These are phyloP conservation scores for Mellivora capensis DNA, from an alignment of 2,113 vertebrate genomes.

Conservation along the genomic window DNA sequence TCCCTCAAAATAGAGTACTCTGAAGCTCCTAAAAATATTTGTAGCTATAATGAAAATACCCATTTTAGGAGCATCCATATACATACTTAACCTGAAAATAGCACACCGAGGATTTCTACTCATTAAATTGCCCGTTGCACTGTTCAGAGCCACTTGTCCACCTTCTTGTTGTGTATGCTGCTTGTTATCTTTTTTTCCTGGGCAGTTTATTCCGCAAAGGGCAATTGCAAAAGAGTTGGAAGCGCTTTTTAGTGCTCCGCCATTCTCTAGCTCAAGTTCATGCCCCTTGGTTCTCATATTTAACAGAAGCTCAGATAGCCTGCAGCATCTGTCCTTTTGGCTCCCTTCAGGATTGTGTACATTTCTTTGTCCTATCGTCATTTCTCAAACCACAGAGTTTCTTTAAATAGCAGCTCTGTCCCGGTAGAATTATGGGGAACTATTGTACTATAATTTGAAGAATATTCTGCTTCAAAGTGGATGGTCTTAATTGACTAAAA, in stretches of 20 bases:
- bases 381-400: conserved; percentile 77
- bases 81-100: conserved; percentile 50
- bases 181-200: conserved; percentile 78
- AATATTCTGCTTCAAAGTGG: conserved; percentile 49
- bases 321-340: conserved; percentile 83
- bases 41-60: neutral
- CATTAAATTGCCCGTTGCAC: conserved; percentile 70
- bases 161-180: conserved; percentile 74
- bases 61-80: neutral
- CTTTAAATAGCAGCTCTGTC: conserved; percentile 77
- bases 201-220: conserved; percentile 80
- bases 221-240: conserved; percentile 79
- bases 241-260: conserved; percentile 81
- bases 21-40: neutral
- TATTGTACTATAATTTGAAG: conserved; percentile 56
- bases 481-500: conserved; percentile 50
- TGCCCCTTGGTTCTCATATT: conserved; percentile 84
- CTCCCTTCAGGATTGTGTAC: conserved; percentile 83
- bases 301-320: conserved; percentile 86
- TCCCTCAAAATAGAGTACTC: neutral
- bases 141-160: conserved; percentile 45
- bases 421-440: conserved; percentile 60
- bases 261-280: conserved; percentile 82
- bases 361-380: conserved; percentile 74
- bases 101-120: conserved; percentile 36